These are phyloP conservation scores for Eulemur rubriventer DNA, from an alignment of 2,797 vertebrate genomes.

Conservation along the genomic window DNA sequence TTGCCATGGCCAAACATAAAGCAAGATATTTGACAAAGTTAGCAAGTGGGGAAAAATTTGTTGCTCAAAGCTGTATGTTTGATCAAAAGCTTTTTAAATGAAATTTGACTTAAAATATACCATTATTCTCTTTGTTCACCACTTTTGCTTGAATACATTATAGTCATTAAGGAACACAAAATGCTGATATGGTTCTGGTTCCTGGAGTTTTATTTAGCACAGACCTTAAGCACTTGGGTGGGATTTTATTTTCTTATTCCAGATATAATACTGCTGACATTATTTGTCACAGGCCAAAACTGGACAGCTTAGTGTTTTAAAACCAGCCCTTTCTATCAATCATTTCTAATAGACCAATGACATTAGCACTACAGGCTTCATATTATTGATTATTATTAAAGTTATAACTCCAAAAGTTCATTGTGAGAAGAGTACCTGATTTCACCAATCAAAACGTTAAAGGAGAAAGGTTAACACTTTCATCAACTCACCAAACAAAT, in stretches of 20 bases:
- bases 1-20: background rate
- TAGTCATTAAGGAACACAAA: background rate
- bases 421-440: background rate
- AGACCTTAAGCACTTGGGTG: background rate
- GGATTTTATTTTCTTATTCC: conserved; percentile 34
- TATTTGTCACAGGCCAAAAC: conserved; percentile 50
- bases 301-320: conserved; percentile 57
- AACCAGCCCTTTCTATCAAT: conserved; percentile 57
- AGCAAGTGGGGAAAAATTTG: background rate
- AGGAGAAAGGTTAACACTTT: conserved; percentile 25
- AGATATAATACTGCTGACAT: conserved; percentile 14
- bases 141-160: conserved; percentile 13
- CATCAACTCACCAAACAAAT: conserved; percentile 2
- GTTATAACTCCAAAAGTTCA: conserved; percentile 34
- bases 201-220: background rate
- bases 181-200: conserved; percentile 24
- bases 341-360: conserved; percentile 41
- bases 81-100: conserved; percentile 49
- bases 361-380: conserved; percentile 34
- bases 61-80: conserved; percentile 33
- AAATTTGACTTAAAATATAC: background rate
- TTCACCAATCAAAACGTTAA: conserved; percentile 25
- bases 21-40: conserved; percentile 5
- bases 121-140: conserved; percentile 17
- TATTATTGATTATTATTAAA: conserved; percentile 61